These are phyloP conservation scores for Loris lydekkerianus DNA, from an alignment of 2,797 vertebrate genomes.

Conservation along the genomic window DNA sequence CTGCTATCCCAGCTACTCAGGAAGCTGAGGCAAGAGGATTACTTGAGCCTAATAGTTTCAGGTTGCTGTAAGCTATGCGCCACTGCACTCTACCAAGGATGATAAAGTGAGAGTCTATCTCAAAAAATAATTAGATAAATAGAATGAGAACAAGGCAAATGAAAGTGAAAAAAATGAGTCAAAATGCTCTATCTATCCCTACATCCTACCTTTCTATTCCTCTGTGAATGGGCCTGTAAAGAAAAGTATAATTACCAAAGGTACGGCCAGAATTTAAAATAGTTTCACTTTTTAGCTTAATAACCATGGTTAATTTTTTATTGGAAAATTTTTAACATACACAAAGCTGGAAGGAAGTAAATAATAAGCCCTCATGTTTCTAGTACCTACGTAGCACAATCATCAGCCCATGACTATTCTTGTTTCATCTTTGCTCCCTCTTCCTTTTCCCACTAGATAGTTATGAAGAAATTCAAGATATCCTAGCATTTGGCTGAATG, in stretches of 20 bases:
- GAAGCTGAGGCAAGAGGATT: too few relatives aligned
- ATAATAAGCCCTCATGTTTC: neutral
- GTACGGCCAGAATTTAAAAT: constrained; percentile 36
- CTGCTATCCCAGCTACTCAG: too few relatives aligned
- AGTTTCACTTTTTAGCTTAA: neutral
- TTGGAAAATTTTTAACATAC: neutral
- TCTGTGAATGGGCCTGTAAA: neutral
- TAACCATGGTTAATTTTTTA: neutral
- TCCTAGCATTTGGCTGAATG: constrained; percentile 38
- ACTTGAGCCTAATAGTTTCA: too few relatives aligned
- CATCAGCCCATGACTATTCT: neutral
- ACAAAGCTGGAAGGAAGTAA: neutral
- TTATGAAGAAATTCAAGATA: neutral
- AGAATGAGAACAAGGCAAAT: neutral
- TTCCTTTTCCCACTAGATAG: neutral
- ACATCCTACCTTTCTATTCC: neutral
- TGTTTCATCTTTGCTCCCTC: neutral
- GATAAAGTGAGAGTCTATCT: too few relatives aligned
- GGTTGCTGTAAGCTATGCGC: too few relatives aligned
- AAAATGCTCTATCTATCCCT: neutral
- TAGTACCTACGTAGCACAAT: neutral
- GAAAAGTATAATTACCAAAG: constrained; percentile 13
- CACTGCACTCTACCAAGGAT: too few relatives aligned
- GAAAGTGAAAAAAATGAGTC: neutral
- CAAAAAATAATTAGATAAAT: neutral